These are phyloP conservation scores for Piprites chloris DNA, from an alignment of 2,113 vertebrate genomes.

Conservation along the genomic window DNA sequence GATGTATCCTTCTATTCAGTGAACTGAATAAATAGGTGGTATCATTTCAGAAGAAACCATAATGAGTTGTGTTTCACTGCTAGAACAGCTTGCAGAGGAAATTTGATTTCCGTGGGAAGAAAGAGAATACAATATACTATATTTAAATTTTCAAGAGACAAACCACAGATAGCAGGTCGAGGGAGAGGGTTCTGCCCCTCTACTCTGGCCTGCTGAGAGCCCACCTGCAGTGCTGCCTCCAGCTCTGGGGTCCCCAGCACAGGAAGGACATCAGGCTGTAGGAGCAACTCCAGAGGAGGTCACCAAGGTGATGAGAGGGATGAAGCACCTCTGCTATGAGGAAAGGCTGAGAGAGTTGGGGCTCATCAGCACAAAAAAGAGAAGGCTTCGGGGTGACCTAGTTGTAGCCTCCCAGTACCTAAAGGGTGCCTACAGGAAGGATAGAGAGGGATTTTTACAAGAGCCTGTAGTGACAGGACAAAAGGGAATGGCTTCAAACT, in stretches of 20 bases:
- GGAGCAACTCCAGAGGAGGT: neutral
- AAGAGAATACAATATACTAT: neutral
- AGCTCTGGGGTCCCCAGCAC: neutral
- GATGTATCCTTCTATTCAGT: neutral
- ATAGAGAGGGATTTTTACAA: rapidly evolving
- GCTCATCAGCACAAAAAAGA: neutral
- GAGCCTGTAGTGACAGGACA: neutral
- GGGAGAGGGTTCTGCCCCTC: neutral
- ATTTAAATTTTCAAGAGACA: neutral
- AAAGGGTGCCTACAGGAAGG: neutral
- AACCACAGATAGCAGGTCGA: rapidly evolving
- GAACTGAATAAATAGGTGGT: neutral
- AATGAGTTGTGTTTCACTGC: neutral
- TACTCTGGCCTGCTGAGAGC: neutral
- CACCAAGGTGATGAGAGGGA: rapidly evolving
- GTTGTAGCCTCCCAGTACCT: neutral
- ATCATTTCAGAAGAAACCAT: neutral
- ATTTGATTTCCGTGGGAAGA: neutral
- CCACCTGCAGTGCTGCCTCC: neutral
- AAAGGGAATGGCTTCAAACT: neutral
- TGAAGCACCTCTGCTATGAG: rapidly evolving
- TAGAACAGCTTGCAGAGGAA: neutral
- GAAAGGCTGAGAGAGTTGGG: neutral
- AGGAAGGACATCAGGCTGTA: neutral
- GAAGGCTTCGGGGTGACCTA: neutral